Conservation (phyloP, 64 coral and sea anemone species). For the Dendronephthya gigantea region DNA sequence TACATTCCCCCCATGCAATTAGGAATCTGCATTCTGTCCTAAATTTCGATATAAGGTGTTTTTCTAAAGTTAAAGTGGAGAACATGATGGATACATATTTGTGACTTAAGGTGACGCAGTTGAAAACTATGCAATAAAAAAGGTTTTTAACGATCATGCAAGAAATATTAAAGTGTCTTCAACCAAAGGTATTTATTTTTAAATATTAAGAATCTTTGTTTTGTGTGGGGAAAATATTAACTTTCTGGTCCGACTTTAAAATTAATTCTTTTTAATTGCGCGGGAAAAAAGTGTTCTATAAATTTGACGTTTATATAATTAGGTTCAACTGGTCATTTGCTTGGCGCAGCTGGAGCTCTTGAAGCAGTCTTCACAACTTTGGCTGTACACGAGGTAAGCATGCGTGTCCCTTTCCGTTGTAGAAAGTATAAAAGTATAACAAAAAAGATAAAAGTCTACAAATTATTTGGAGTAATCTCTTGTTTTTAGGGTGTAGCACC, state of each 20-base stretch:
- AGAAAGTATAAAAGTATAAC: too few relatives aligned
- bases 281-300: background rate
- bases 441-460: too few relatives aligned
- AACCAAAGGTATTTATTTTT: conserved; percentile 70
- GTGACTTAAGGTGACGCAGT: conserved; percentile 63
- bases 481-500: conserved; percentile 51
- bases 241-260: too few relatives aligned
- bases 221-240: too few relatives aligned
- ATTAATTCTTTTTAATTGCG: too few relatives aligned
- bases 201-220: background rate
- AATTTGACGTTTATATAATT: background rate
- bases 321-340: conserved; percentile 82
- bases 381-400: conserved; percentile 49
- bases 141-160: conserved; percentile 42
- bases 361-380: conserved; percentile 72
- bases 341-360: conserved; percentile 77
- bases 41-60: too few relatives aligned
- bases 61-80: too few relatives aligned
- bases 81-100: background rate
- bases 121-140: conserved; percentile 74
- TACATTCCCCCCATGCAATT: too few relatives aligned
- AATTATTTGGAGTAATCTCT: background rate
- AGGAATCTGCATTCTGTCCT: too few relatives aligned
- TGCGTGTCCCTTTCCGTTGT: background rate
- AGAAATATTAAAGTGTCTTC: conserved; percentile 65